A percentile compares a stretch with the other conserved stretches of the same genome.
These are phyloP conservation scores for Notothenia rossii DNA, from an alignment of 2,113 vertebrate genomes.

Conservation along the genomic window DNA sequence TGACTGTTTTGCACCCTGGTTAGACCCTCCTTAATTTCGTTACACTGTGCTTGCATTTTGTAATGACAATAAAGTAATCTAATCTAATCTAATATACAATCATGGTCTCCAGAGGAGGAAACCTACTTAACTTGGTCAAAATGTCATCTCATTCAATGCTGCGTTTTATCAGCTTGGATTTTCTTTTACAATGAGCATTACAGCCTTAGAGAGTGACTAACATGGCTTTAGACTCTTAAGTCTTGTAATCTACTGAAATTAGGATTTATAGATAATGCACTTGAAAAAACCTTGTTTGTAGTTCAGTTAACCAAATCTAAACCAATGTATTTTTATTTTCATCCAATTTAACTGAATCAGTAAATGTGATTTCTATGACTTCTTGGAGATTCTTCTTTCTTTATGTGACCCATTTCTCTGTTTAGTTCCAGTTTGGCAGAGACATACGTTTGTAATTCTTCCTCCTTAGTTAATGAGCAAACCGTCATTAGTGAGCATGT, in stretches of 20 bases:
- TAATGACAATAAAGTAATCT: no score
- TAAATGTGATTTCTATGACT: slow-evolving; percentile 10
- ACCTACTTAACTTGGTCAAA: not conserved
- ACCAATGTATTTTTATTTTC: not conserved
- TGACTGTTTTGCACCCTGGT: no score
- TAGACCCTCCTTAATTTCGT: no score
- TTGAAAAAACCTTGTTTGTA: not conserved
- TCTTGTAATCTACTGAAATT: not conserved
- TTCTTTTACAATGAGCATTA: not conserved
- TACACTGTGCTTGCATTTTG: no score
- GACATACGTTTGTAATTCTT: not conserved
- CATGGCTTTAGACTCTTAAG: not conserved
- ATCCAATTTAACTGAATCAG: not conserved
- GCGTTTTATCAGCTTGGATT: not conserved
- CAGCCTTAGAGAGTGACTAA: not conserved
- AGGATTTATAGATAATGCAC: not conserved
- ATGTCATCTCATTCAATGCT: not conserved
- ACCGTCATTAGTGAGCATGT: slow-evolving; percentile 1
- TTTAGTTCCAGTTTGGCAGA: not conserved
- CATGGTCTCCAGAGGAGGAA: not conserved
- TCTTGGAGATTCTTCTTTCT: not conserved
- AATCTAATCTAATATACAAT: no score
- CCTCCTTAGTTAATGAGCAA: not conserved
- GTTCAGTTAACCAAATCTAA: not conserved
- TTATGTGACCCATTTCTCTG: not conserved